Base-by-base conservation (phyloP, 2,113 vertebrate species). In the Zosterops borbonicus region DNA sequence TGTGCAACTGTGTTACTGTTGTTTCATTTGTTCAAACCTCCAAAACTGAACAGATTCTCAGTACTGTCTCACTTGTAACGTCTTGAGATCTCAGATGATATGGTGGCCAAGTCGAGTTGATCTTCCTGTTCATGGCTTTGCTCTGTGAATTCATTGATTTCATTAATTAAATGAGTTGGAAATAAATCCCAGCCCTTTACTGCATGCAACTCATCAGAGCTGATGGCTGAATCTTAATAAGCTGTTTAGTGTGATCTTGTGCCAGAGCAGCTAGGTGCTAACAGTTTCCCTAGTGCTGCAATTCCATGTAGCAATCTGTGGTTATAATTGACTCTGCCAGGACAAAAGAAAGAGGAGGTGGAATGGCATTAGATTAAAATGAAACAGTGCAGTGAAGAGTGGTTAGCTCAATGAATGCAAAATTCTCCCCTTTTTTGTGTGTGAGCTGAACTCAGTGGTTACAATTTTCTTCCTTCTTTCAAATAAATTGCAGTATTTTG, bases 141-240 rank as follows among this genome's bases (percentile, higher is more conserved):
- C 53, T 92, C 93, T 10, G 65, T 87, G 85, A 96, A 95, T 94
- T 97, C 97, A 97, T 94, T 98, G 98, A 98, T 98, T 98, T 97
- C 89, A 96, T 94, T 97, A 98, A 98, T 98, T 98, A 98, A 98
- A 97, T 96, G 95, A 96, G 94, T 94, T 98, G 94, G 94, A 97
- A 97, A 96, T 95, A 97, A 98, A 98, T 97, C 95, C 96, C 95
- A 97, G 86, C 67, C 92, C 83, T 97, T 97, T 95, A 97, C 94
- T 92, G 75, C 85, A 84, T 46, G 42, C 87, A 97, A 96, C 94
- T 97, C 94, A 95, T 97, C 94, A 96, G 94, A 97, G 89, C 90
- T 87, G 95, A 96, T 97, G 93, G 94, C 90, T 97, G 98, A 98
- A 98, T 98, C 95, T 98, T 98, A 98, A 98, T 98, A 96, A 97